Base-by-base conservation (phyloP, 2,888 invertebrate genomes). In the Altica lythri region DNA sequence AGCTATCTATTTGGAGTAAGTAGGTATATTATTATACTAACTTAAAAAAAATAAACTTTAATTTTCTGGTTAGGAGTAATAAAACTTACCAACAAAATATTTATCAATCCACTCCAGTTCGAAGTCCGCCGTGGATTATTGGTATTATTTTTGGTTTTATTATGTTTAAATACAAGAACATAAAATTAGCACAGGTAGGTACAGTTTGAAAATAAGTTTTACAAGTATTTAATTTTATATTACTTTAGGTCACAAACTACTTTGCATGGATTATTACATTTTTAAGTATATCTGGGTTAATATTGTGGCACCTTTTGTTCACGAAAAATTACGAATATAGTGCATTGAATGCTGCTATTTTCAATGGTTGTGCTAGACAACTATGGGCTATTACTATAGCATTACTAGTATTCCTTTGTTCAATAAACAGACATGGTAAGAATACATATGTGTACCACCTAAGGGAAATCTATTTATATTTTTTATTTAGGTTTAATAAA, bases 401-500 rank as follows among this genome's bases (percentile, higher is more conserved):
- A 19, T 19, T 52, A 30, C 40, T 65, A 4, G 49, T 66, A 14
- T 62, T 63, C 14, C 55, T 61, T 6, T 67, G 65, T 38, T 51
- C 52, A n/a, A 57, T 51, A 5, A 58, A 60, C 8, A 50, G 63
- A 48, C 59, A 64, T 29, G 62, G 64, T 61, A 54, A 47, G 34
- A 4, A 35, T 43, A 16, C n/a, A n/a, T n/a, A n/a, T n/a, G n/a
- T n/a, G n/a, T n/a, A 18, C 29, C 13, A 8, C 3, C n/a, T 37
- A 49, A 34, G 13, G 42, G 6, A 9, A 12, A n/a, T n/a, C n/a
- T n/a, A n/a, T n/a, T n/a, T n/a, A n/a, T n/a, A n/a, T n/a, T n/a
- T n/a, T n/a, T n/a, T 40, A 59, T 62, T 45, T 30, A 80, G 79
- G 79, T 62, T 74, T 77, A 2, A 66, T 80, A 2, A 79, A 80